phyloP scores from a whole-genome alignment of 2,113 vertebrate genomes.

The Pangasianodon hypophthalmus region DNA sequence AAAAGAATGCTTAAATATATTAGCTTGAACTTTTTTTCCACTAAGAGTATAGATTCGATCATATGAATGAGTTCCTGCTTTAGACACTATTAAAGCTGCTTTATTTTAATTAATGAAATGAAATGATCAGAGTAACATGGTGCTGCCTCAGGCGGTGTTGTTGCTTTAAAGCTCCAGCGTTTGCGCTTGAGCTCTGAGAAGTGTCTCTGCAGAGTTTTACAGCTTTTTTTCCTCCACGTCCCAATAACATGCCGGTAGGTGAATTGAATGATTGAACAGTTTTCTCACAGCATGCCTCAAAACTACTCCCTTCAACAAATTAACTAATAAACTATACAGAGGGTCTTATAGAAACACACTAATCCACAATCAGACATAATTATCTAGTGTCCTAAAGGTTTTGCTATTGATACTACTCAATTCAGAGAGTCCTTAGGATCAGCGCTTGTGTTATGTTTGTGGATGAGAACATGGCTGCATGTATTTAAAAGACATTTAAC shows the following conservation, averaged over 20 bases:
- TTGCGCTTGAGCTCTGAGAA: neutral
- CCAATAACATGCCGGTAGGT: neutral
- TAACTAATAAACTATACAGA: too few relatives aligned
- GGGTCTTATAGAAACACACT: too few relatives aligned
- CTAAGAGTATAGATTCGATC: neutral
- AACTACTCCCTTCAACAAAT: neutral
- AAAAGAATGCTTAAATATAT: neutral
- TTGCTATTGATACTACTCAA: too few relatives aligned
- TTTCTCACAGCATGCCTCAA: neutral
- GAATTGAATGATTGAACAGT: neutral
- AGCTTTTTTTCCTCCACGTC: neutral
- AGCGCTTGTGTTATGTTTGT: too few relatives aligned
- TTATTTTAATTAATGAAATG: neutral
- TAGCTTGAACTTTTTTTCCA: neutral
- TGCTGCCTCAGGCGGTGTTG: neutral
- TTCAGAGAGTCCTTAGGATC: too few relatives aligned
- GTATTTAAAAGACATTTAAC: too few relatives aligned
- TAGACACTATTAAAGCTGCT: neutral
- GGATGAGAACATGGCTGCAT: too few relatives aligned
- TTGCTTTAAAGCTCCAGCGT: neutral
- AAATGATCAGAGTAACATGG: neutral
- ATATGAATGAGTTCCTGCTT: neutral
- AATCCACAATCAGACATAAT: neutral
- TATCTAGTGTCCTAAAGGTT: too few relatives aligned
- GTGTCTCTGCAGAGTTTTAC: neutral